phyloP scores from a whole-genome alignment of 2,888 invertebrate genomes.

The Noctua comes region DNA sequence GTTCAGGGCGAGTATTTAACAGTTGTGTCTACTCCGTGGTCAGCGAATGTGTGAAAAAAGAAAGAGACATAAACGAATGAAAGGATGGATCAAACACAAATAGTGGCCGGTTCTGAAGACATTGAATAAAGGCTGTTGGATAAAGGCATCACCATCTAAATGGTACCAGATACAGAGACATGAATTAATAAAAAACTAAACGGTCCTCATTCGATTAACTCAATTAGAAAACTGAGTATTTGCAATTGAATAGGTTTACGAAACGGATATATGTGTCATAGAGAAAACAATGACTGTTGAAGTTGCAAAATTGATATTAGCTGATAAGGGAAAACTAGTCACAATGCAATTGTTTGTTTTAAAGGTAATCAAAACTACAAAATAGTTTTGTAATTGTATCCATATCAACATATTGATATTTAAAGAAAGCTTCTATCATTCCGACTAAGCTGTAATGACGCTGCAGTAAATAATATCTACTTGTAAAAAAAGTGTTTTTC shows the following conservation, averaged over 20 bases:
- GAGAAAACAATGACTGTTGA: constrained; percentile 18
- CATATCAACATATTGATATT: not conserved
- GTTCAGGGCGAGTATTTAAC: not conserved
- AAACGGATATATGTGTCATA: constrained; percentile 6
- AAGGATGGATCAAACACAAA: not conserved
- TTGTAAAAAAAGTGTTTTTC: not conserved
- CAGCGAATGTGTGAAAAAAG: not conserved
- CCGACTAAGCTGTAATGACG: not conserved
- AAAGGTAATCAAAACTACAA: constrained; percentile 10
- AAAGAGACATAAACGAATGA: not conserved
- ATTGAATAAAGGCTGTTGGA: not conserved
- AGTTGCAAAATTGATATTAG: constrained; percentile 18
- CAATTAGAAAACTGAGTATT: not conserved
- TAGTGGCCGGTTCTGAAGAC: not conserved
- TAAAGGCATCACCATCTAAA: too few species aligned
- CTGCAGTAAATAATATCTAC: not conserved
- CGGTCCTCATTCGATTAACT: not conserved
- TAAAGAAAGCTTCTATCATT: not conserved
- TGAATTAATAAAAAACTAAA: not conserved
- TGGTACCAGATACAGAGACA: not conserved
- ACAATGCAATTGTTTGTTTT: constrained; percentile 9
- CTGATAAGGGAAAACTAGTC: constrained; percentile 33
- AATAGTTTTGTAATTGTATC: not conserved
- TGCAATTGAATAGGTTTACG: not conserved
- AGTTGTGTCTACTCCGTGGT: not conserved